Conservation (phyloP, 1,140 invertebrate species). For the Hylyphantes graminicola region DNA sequence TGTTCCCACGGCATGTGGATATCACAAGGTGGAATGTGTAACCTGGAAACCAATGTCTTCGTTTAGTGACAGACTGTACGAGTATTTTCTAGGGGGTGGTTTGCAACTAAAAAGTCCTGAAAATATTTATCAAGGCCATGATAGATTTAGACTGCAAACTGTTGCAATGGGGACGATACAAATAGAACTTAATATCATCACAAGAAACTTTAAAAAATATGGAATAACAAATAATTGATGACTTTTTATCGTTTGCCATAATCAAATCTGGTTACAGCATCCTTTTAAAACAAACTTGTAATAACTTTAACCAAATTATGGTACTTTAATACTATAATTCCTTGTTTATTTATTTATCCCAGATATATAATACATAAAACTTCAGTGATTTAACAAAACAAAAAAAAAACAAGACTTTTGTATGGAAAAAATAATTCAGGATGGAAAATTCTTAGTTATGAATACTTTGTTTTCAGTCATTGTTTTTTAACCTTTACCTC, state of each 20-base stretch:
- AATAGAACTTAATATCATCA: conserved; percentile 77
- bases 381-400: too few relatives aligned
- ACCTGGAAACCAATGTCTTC: conserved; percentile 86
- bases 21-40: conserved; percentile 80
- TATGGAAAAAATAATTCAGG: too few relatives aligned
- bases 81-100: conserved; percentile 79
- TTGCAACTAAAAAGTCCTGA: conserved; percentile 77
- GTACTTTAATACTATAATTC: too few relatives aligned
- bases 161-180: conserved; percentile 80
- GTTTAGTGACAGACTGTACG: conserved; percentile 74
- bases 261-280: too few relatives aligned
- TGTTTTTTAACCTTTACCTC: too few relatives aligned
- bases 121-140: conserved; percentile 77
- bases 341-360: too few relatives aligned
- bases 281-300: too few relatives aligned
- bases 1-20: conserved; percentile 84
- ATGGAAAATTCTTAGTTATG: too few relatives aligned
- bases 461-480: too few relatives aligned
- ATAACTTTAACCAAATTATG: too few relatives aligned
- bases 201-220: conserved; percentile 85
- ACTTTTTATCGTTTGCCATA: background rate
- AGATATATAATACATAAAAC: too few relatives aligned
- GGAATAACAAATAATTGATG: conserved; percentile 73
- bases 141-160: conserved; percentile 82
- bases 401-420: too few relatives aligned